Conservation (phyloP, 1,140 invertebrate species). For the Zelostemma sp. region DNA sequence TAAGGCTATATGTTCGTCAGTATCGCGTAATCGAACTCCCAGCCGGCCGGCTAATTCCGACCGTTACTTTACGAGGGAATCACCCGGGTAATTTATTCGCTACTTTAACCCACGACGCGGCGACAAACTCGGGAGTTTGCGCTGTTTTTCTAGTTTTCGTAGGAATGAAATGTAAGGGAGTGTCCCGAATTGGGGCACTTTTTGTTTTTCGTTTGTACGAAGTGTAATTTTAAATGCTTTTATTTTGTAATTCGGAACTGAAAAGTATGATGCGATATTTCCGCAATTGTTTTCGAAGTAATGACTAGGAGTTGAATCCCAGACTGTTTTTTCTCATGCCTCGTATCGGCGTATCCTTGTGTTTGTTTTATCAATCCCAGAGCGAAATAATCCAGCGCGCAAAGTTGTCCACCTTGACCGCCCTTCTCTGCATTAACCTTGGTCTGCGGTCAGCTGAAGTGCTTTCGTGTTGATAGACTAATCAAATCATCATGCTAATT, state of each 20-base stretch:
- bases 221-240: too few relatives aligned
- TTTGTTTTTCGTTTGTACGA: too few relatives aligned
- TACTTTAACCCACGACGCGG: too few relatives aligned
- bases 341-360: constrained; percentile 8
- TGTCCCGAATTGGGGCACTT: too few relatives aligned
- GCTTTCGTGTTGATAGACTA: constrained; percentile 13
- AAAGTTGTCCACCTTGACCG: constrained; percentile 37
- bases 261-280: too few relatives aligned
- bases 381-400: constrained; percentile 20
- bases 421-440: constrained; percentile 31
- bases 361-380: constrained; percentile 25
- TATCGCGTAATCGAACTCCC: constrained; percentile 51
- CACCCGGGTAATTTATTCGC: neutral
- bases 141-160: too few relatives aligned
- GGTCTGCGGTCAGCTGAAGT: constrained; percentile 25
- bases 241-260: too few relatives aligned
- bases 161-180: too few relatives aligned
- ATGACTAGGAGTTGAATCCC: too few relatives aligned
- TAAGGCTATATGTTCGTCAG: constrained; percentile 57
- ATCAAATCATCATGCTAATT: constrained; percentile 7
- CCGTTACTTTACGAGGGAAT: neutral
- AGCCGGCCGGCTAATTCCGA: neutral
- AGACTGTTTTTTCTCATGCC: constrained; percentile 9
- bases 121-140: too few relatives aligned
- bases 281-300: too few relatives aligned